Conservation (phyloP, 1,140 invertebrate species). For the Drosophila burlai region DNA sequence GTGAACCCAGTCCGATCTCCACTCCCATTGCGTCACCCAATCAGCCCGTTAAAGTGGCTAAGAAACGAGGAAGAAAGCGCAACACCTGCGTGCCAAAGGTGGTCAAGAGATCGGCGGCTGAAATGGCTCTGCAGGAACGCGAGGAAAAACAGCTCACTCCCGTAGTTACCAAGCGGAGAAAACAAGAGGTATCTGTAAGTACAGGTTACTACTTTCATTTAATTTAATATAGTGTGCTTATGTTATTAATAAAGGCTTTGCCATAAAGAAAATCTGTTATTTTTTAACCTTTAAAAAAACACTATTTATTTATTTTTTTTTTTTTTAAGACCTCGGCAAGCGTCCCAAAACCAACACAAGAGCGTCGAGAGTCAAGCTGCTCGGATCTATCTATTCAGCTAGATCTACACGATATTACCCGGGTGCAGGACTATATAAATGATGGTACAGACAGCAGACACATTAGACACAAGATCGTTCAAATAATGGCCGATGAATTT, state of each 20-base stretch:
- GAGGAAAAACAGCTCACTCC: constrained; percentile 72
- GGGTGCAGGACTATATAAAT: constrained; percentile 30
- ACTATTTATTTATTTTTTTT: background rate
- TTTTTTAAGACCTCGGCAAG: background rate
- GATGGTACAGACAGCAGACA: constrained; percentile 9
- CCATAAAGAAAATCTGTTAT: background rate
- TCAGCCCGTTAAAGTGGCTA: constrained; percentile 20
- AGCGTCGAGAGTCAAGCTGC: constrained; percentile 32
- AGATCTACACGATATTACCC: background rate
- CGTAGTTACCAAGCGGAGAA: constrained; percentile 48
- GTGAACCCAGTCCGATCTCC: background rate
- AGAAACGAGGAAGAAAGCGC: constrained; percentile 74
- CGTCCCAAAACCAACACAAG: background rate
- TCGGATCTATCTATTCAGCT: constrained; percentile 34
- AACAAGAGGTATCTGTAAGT: constrained; percentile 35
- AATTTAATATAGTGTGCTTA: background rate
- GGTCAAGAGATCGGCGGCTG: constrained; percentile 70
- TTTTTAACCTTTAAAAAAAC: background rate
- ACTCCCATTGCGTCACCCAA: background rate
- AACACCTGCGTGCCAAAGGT: constrained; percentile 75
- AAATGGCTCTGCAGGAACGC: constrained; percentile 64
- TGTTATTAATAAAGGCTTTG: too few relatives aligned
- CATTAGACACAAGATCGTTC: constrained; percentile 2
- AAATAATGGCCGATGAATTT: constrained; percentile 49
- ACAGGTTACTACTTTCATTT: background rate